Base-by-base conservation (phyloP, 2,888 invertebrate species). In the Malthinus flaveolus region DNA sequence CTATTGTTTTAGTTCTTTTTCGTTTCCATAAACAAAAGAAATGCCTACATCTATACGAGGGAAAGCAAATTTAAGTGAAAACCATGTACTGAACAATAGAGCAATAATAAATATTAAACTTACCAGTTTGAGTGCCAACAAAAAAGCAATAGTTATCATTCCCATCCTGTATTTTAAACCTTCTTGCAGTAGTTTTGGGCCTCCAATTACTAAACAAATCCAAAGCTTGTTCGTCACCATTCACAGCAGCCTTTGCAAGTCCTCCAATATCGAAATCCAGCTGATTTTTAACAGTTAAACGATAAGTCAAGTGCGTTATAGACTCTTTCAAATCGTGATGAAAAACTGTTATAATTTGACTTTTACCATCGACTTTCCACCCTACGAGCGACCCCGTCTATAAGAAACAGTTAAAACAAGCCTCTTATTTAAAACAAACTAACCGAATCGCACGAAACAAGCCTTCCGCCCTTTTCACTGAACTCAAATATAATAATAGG, bases 151-250 rank as follows among this genome's bases (percentile, higher is more conserved):
- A 84, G 72, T 90, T 91, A 71, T 91, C 91, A n/a, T 84, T 79
- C 37, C 86, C 84, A 58, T 87, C 84, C 61, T 86, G 83, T 49
- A 87, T 83, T 59, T 85, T 80, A 58, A 79, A 77, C 57, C 77
- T 78, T 42, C 76, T 69, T 0, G 90, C 90, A 37, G 93, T 93
- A 1, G 94, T 94, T 69, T 91, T 85, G 1, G 94, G 94, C 39
- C 94, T 83, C 94, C 94, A 95, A 45, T 91, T 90, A 64, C 92
- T 93, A 61, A 94, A 84, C 36, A 90, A 84, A 78, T 96, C 96
- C 52, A 96, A 76, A 0, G 96, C 94, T 74, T 70, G 67, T 76
- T 95, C 94, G 79, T 97, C 95, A 3, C 95, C 96, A 69, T 91
- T 92, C 4, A 94, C 93, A 3, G 96, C 95, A 49, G 95, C 94